These are phyloP conservation scores for Mus spicilegus DNA, from an alignment of 2,113 vertebrate genomes.

Conservation along the genomic window DNA sequence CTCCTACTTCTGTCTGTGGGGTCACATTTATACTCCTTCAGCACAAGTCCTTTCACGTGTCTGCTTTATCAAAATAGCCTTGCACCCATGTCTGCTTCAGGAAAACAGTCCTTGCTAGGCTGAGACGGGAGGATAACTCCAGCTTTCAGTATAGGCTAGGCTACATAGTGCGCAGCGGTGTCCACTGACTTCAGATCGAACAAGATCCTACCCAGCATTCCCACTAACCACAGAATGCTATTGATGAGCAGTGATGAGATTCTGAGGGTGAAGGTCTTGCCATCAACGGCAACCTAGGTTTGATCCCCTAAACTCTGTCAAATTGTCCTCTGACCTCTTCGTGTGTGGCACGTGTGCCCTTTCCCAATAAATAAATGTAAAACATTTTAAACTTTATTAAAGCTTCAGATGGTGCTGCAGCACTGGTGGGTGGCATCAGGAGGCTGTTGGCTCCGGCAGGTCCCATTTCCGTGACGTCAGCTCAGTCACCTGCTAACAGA, in stretches of 20 bases:
- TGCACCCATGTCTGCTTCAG: no score
- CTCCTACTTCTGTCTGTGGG: no score
- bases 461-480: not conserved
- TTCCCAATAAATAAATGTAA: not conserved
- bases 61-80: no score
- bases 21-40: no score
- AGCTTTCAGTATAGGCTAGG: not conserved
- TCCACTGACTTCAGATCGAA: not conserved
- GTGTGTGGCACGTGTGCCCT: no score
- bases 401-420: not conserved
- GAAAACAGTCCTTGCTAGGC: not conserved
- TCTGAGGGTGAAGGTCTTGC: not conserved
- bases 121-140: not conserved
- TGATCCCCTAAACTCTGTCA: no score
- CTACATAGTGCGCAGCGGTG: not conserved
- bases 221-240: not conserved
- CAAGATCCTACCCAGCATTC: not conserved
- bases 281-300: not conserved
- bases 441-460: not conserved
- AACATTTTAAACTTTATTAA: not conserved
- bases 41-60: no score
- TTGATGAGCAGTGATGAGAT: not conserved
- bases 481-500: not conserved
- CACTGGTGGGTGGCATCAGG: fast-evolving
- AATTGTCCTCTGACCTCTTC: not conserved